Percentiles rank a stretch among this genome's conserved stretches.
Evolutionary conservation across 2,797 vertebrate genomes (phyloP).

Genomic region (Sebastes ruberrimus): DNA sequence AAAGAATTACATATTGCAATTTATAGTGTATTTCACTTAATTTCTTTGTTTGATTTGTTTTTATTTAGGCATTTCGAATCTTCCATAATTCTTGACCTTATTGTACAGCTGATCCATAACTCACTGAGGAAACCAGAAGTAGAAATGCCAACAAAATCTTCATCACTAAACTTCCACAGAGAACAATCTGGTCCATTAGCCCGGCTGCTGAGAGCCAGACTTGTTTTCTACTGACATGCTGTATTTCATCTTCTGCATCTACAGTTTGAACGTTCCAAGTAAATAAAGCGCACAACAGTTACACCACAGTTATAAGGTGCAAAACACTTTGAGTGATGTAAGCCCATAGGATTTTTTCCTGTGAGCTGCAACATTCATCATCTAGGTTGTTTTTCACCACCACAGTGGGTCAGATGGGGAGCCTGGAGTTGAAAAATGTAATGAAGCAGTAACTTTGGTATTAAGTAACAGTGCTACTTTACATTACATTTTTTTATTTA

Average conservation of each 20-base stretch:
- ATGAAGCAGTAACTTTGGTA: not conserved
- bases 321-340: not conserved
- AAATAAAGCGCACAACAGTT: not conserved
- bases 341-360: not conserved
- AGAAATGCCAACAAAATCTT: not conserved
- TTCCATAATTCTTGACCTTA: not conserved
- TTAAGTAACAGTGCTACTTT: not conserved
- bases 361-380: not conserved
- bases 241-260: not conserved
- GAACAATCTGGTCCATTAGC: not conserved
- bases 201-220: not conserved
- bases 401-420: not conserved
- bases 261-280: not conserved
- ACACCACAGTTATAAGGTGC: not conserved
- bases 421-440: not conserved
- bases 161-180: constrained; percentile 3
- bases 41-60: not conserved
- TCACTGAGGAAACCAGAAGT: not conserved
- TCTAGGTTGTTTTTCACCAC: not conserved
- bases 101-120: not conserved
- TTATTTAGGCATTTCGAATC: not conserved
- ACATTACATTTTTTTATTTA: not conserved
- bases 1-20: not conserved
- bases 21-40: not conserved
- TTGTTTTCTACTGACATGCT: not conserved